Base-by-base conservation (phyloP, 2,113 vertebrate genomes). In the Hippocampus barbouri region DNA sequence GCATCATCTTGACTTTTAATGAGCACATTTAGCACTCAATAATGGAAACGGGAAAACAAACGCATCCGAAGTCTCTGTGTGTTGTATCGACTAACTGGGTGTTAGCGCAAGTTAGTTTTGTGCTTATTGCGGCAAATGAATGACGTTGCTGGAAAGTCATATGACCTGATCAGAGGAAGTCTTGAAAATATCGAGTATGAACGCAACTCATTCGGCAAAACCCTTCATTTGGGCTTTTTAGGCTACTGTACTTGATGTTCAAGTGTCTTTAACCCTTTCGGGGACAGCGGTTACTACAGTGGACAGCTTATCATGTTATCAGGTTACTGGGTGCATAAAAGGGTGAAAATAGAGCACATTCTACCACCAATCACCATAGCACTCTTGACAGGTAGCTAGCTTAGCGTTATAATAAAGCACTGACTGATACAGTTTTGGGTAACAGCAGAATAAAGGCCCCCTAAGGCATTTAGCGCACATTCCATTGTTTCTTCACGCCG, bases 41-140 rank as follows among this genome's bases (percentile, higher is more conserved):
- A 79, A 80, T 80, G 56, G 61, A 80, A 72, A 78, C 14, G 69
- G 51, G 54, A 77, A 82, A 82, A 80, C 56, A 83, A 80, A 76
- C 25, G 47, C 27, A 68, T 71, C 65, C 68, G 60, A 72, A 65
- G 56, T 53, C 77, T 72, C 72, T 16, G 18, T 15, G 61, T 49
- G 30, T 30, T 27, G 0, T 11, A 21, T 51, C 75, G 62, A 59
- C 72, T 69, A 57, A 72, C 70, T 61, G 64, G 65, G 41, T 71
- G 68, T 76, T 74, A 27, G 66, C 45, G 53, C 41, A 62, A 68
- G 78, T 76, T 69, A 79, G 67, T 70, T n/a, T 38, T 75, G 69
- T 75, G 75, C 73, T 69, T 71, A 75, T 69, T 66, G 74, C 60
- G 70, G 70, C 67, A 69, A 79, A 81, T 61, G 25, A 68, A 43